Conservation (phyloP, 2,797 vertebrate species). For the Taeniopygia guttata region DNA sequence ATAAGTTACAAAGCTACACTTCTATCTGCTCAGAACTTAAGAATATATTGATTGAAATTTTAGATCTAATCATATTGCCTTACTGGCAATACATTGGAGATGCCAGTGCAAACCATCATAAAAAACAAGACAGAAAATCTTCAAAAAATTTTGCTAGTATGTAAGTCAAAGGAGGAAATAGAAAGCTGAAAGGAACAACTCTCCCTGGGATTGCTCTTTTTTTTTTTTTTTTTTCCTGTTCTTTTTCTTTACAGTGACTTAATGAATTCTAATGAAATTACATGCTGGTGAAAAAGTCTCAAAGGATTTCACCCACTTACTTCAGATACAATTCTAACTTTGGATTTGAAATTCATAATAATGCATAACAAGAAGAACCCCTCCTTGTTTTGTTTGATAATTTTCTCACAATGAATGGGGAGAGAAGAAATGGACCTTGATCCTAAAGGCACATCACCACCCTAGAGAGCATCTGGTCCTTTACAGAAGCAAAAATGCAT, state of each 20-base stretch:
- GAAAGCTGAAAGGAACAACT: background rate
- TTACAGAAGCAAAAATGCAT: background rate
- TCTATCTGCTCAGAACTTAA: background rate
- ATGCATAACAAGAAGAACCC: background rate
- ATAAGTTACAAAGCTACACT: background rate
- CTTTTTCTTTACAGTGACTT: background rate
- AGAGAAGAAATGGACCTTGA: conserved; percentile 11
- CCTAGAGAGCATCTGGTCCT: background rate
- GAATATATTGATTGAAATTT: background rate
- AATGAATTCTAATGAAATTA: conserved; percentile 42
- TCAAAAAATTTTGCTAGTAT: background rate
- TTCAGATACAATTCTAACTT: conserved; percentile 12
- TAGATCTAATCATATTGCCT: background rate
- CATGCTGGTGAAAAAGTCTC: background rate
- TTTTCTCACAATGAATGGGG: background rate
- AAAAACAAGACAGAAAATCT: background rate
- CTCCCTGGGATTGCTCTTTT: background rate
- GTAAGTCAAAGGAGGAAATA: background rate
- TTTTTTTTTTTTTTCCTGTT: background rate
- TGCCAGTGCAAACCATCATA: background rate
- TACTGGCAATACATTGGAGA: background rate
- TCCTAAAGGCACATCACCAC: background rate
- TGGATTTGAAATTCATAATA: conserved; percentile 8
- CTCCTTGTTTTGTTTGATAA: background rate
- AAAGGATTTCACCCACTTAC: conserved; percentile 1